Base-by-base conservation (phyloP, 1,140 invertebrate genomes). In the Leptinotarsa defecta region DNA sequence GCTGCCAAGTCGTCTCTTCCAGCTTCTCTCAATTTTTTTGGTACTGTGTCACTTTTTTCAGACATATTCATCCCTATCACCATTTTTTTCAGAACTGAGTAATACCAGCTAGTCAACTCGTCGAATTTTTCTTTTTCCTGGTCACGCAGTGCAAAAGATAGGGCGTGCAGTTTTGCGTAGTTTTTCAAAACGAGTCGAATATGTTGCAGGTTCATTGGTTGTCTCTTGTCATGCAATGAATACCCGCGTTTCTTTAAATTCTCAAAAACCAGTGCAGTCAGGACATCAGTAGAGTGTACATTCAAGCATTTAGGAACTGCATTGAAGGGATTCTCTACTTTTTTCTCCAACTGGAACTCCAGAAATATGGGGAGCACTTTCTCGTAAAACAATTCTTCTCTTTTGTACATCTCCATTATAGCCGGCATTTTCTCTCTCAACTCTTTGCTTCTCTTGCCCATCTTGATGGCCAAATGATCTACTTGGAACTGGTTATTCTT, bases 211-310 rank as follows among this genome's bases (percentile, higher is more conserved):
- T 85, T 80, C 4, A 90, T 74, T 3, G 86, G 81, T 13, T 78
- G 74, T 13, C 85, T 83, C 74, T 87, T 85, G 73, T 88, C 83
- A 62, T 86, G 81, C 76, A 90, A 83, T 13, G 67, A 63, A 75
- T 85, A 90, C 1, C 86, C 86, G 4, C 73, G 24, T 3, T 74
- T 62, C 48, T 83, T 80, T 13, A 91, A 77, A 82, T 91, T 89
- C 82, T 89, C 87, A 67, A 91, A 78, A 48, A 90, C 80, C 6
- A 89, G 86, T 43, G 87, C 84, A 83, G 89, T 87, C 68, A 86
- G 79, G 4, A 81, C 79, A 48, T 85, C 83, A 65, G 86, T 84
- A n/a, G 48, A 78, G 19, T 81, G 77, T 1, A 78, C 82, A n/a
- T 80, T 83, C 13, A 85, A 86, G 73, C 86, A 88, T 48, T 82